Percentiles rank a stretch among this genome's conserved stretches.
phyloP scores from a whole-genome alignment of 2,797 vertebrate species.

The Megalops cyprinoides region DNA sequence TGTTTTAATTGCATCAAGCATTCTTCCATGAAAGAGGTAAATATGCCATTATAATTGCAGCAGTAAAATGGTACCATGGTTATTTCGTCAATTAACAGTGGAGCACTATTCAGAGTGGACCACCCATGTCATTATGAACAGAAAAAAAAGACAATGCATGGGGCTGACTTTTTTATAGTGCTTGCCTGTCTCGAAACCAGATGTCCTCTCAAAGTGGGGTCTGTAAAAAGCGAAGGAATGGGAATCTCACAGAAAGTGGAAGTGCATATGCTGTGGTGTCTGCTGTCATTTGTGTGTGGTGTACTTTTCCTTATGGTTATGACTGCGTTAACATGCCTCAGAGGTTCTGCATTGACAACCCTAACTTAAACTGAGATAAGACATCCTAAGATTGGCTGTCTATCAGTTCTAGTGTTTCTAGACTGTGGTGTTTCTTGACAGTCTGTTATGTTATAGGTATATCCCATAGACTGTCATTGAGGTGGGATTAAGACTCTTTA shows the following conservation, averaged over 20 bases:
- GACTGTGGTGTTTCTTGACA: background rate
- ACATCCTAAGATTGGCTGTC: background rate
- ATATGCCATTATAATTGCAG: conserved; percentile 8
- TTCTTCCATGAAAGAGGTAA: background rate
- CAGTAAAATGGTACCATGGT: conserved; percentile 12
- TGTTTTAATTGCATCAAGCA: no score
- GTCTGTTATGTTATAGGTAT: conserved; percentile 19
- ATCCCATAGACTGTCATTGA: conserved; percentile 51
- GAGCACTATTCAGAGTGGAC: background rate
- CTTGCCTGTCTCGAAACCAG: background rate
- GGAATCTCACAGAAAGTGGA: background rate
- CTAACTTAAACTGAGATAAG: no score
- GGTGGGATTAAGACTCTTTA: conserved; percentile 55
- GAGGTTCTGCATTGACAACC: no score
- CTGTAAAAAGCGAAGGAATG: background rate
- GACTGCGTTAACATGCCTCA: background rate
- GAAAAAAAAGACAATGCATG: background rate
- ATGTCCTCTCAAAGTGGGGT: conserved; percentile 4
- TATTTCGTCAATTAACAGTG: conserved; percentile 1
- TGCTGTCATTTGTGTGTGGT: background rate
- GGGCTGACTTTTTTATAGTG: background rate
- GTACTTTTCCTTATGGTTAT: background rate
- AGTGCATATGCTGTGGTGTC: background rate
- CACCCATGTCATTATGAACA: conserved; percentile 10
- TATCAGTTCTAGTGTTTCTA: background rate